phyloP scores from a whole-genome alignment of 2,113 vertebrate genomes.

The Rhynchomys soricoides region DNA sequence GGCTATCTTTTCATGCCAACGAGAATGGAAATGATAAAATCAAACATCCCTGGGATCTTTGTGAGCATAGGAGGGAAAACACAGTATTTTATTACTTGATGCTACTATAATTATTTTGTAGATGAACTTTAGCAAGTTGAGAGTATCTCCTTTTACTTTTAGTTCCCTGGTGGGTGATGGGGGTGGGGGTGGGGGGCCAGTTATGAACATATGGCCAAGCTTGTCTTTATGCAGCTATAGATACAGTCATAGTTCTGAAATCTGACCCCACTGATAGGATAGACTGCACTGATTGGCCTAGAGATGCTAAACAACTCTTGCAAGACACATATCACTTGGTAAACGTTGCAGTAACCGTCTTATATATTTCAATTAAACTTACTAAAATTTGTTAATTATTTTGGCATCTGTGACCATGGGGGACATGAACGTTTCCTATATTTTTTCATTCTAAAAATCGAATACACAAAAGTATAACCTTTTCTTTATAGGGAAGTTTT shows the following conservation, averaged over 20 bases:
- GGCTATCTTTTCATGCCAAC: not conserved
- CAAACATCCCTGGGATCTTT: not conserved
- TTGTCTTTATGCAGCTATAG: not conserved
- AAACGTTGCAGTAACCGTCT: not conserved
- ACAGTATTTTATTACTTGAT: not conserved
- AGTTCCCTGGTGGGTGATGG: not conserved
- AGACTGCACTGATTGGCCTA: not conserved
- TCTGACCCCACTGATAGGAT: not conserved
- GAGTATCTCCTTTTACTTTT: not conserved
- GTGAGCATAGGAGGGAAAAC: not conserved
- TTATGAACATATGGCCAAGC: not conserved
- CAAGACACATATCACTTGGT: not conserved
- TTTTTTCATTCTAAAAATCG: not conserved
- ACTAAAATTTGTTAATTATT: not conserved
- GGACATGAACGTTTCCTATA: not conserved
- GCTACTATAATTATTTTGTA: not conserved
- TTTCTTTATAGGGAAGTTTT: not conserved
- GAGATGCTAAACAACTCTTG: not conserved
- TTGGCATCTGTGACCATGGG: not conserved
- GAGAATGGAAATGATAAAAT: not conserved
- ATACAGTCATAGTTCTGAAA: not conserved
- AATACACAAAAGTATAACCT: not conserved
- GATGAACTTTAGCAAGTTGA: not conserved
- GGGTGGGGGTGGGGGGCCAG: not conserved
- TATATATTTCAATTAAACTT: not conserved